Evolutionary conservation across 2,113 vertebrate species (phyloP).

Genomic region (Sylvilagus bachmani): DNA sequence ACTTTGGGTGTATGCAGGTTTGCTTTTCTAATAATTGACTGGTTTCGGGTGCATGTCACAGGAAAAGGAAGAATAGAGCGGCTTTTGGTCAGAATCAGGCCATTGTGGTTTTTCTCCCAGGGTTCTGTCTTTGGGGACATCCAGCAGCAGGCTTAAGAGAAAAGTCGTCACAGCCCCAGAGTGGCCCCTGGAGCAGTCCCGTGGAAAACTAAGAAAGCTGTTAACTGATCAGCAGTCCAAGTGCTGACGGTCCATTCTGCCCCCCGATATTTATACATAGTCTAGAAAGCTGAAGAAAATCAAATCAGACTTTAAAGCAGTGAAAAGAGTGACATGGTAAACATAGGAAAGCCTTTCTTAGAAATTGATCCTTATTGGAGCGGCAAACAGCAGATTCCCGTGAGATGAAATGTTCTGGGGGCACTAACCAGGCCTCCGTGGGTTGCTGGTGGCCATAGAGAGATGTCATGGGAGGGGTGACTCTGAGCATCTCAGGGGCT

Average conservation of each 20-base stretch:
- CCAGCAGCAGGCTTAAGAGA: background rate
- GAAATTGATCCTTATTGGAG: background rate
- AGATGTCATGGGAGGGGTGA: background rate
- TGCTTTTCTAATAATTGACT: conserved; percentile 33
- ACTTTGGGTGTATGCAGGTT: background rate
- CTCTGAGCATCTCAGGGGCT: background rate
- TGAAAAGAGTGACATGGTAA: background rate
- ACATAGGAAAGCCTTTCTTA: conserved; percentile 50
- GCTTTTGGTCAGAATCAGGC: background rate
- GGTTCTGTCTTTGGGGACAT: background rate
- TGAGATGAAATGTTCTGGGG: background rate
- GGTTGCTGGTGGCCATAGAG: fast-evolving
- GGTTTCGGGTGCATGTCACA: background rate
- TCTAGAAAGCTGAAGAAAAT: conserved; percentile 2
- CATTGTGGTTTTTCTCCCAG: conserved; percentile 17
- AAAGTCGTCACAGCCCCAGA: background rate
- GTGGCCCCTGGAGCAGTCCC: background rate
- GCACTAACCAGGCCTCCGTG: background rate
- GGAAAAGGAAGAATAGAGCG: conserved; percentile 26
- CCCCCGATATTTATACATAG: background rate
- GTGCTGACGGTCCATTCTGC: background rate
- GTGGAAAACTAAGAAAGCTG: conserved; percentile 1
- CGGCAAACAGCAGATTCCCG: background rate
- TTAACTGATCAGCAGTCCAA: background rate
- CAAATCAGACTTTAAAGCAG: conserved; percentile 20